Conservation (phyloP, 2,797 vertebrate genomes). For the Platyrinchus mystaceus region DNA sequence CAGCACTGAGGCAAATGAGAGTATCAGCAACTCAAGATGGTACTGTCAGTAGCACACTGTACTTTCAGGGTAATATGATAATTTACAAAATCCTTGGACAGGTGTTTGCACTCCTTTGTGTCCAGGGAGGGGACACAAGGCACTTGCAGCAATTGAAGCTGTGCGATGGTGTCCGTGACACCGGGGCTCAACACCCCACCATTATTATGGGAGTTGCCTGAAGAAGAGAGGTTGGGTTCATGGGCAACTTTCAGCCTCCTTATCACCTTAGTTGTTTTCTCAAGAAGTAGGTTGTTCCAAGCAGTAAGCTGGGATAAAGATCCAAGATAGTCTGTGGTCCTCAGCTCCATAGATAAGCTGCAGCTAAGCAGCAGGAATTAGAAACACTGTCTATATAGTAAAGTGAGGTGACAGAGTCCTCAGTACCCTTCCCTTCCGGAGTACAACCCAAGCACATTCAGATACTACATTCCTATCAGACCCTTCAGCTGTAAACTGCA, state of each 20-base stretch:
- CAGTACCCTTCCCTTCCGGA: not conserved
- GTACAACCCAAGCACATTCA: accelerated
- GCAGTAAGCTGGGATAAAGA: not conserved
- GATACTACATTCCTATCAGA: not conserved
- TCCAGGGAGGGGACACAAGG: accelerated
- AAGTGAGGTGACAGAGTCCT: not conserved
- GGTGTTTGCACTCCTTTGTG: not conserved
- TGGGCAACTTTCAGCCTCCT: not conserved
- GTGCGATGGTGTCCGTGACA: not conserved
- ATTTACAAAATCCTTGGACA: not conserved
- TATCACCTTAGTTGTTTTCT: not conserved
- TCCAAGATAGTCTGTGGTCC: not conserved
- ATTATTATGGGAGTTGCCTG: accelerated
- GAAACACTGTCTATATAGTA: not conserved
- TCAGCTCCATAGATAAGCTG: not conserved
- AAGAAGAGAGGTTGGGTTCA: not conserved
- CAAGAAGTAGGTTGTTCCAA: not conserved
- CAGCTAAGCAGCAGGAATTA: not conserved
- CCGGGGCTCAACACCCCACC: not conserved
- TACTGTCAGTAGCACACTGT: not conserved
- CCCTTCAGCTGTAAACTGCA: not conserved
- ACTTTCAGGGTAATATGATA: not conserved
- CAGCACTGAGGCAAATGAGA: not conserved
- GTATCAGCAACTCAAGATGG: not conserved
- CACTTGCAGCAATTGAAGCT: not conserved